These are phyloP conservation scores for Hypena proboscidalis DNA, from an alignment of 2,888 invertebrate genomes.

Conservation along the genomic window DNA sequence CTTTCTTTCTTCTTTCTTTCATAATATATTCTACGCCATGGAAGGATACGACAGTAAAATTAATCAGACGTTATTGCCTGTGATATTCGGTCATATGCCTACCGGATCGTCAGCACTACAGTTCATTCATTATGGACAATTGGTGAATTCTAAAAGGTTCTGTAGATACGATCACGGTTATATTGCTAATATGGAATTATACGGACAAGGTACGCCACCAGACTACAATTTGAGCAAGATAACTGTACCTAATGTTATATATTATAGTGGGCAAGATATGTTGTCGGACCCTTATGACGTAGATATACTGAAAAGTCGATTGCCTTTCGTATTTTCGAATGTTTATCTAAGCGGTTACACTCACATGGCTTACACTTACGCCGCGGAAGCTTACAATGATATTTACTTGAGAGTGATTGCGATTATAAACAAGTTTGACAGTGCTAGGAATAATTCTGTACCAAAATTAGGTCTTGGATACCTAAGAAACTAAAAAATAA, in stretches of 20 bases:
- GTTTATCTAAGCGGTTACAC: slow-evolving; percentile 84
- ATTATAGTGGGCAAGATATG: slow-evolving; percentile 67
- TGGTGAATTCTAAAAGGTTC: slow-evolving; percentile 62
- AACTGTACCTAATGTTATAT: slow-evolving; percentile 59
- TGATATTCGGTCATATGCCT: slow-evolving; percentile 86
- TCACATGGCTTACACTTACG: slow-evolving; percentile 89
- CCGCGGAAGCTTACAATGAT: slow-evolving; percentile 77
- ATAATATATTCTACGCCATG: slow-evolving; percentile 50
- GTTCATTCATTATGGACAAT: slow-evolving; percentile 74
- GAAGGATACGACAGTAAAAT: slow-evolving; percentile 56
- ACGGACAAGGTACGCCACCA: slow-evolving; percentile 68
- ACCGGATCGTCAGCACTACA: slow-evolving; percentile 83
- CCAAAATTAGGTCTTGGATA: too few relatives aligned
- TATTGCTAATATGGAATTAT: slow-evolving; percentile 59
- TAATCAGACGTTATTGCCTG: slow-evolving; percentile 81
- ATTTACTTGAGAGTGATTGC: slow-evolving; percentile 77
- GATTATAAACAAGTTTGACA: slow-evolving; percentile 44
- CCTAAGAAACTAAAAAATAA: too few relatives aligned
- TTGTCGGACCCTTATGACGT: slow-evolving; percentile 83
- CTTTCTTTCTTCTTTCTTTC: too few relatives aligned
- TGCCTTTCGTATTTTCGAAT: slow-evolving; percentile 81
- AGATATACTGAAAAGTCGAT: slow-evolving; percentile 52
- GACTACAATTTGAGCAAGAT: slow-evolving; percentile 62
- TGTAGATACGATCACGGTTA: slow-evolving; percentile 63
- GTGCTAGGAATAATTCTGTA: not conserved